Evolutionary conservation across 1,140 invertebrate genomes (phyloP).

Genomic region (Ceratosolen solmsi): DNA sequence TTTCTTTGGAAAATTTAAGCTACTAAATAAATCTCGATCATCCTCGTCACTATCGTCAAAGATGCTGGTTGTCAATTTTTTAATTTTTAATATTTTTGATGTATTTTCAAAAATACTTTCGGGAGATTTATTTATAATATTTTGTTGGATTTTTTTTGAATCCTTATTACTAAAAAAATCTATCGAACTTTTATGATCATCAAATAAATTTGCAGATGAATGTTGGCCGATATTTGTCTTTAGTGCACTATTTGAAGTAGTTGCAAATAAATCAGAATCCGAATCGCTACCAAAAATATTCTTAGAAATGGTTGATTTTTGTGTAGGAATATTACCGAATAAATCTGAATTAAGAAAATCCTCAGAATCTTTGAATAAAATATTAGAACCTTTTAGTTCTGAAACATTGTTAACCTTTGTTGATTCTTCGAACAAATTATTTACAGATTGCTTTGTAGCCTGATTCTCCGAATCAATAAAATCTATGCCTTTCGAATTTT

Average conservation of each 20-base stretch:
- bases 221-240: not conserved
- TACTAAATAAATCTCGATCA: constrained; percentile 52
- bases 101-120: not conserved
- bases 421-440: constrained; percentile 8
- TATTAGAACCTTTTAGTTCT: constrained; percentile 19
- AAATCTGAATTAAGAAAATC: constrained; percentile 22
- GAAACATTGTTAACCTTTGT: not conserved
- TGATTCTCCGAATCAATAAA: not conserved
- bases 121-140: not conserved
- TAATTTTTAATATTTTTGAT: not conserved
- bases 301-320: not conserved
- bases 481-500: not conserved
- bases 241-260: constrained; percentile 15
- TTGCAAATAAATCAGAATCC: constrained; percentile 55
- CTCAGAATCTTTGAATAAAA: constrained; percentile 20
- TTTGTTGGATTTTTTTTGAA: not conserved
- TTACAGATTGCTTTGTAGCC: not conserved
- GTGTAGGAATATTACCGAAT: not conserved
- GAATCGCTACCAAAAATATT: constrained; percentile 36
- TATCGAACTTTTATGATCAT: not conserved
- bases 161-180: constrained; percentile 16
- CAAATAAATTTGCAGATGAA: constrained; percentile 16
- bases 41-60: constrained; percentile 58
- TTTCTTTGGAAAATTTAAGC: constrained; percentile 47
- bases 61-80: constrained; percentile 47